phyloP scores from a whole-genome alignment of 2,888 invertebrate species.

The Ophion ellenae region DNA sequence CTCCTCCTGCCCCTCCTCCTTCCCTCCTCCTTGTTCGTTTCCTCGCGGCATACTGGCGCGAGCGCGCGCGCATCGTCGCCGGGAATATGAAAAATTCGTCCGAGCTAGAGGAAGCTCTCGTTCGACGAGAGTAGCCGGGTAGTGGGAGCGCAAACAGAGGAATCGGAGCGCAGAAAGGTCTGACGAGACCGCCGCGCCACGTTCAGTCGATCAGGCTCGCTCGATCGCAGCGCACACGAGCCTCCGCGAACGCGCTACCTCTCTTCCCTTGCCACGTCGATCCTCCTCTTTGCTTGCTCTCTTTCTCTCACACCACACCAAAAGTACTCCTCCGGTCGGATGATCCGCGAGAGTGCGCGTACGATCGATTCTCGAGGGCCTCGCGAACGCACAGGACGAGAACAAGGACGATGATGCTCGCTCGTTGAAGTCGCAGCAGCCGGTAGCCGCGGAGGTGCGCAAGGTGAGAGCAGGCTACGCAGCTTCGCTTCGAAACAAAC shows the following conservation, averaged over 20 bases:
- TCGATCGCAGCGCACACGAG: conserved; percentile 72
- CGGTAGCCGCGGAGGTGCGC: conserved; percentile 44
- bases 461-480: conserved; percentile 43
- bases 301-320: not conserved
- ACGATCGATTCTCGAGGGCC: not conserved
- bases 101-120: not conserved
- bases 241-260: conserved; percentile 3
- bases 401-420: conserved; percentile 48
- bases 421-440: conserved; percentile 45
- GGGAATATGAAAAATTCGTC: not conserved
- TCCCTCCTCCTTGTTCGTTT: no score
- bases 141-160: not conserved
- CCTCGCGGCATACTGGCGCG: no score
- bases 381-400: not conserved
- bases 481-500: not conserved
- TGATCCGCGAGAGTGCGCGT: conserved; percentile 22
- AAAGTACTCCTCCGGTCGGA: conserved; percentile 2
- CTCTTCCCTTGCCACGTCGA: conserved; percentile 32
- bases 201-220: conserved; percentile 78
- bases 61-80: not conserved
- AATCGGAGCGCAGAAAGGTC: conserved; percentile 56
- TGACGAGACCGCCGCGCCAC: conserved; percentile 69
- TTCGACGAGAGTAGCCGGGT: not conserved
- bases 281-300: not conserved
- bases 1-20: no score